A percentile compares a stretch with the other conserved stretches of the same genome.
Conservation (phyloP, 1,140 invertebrate genomes). For the Drosophila murphyi region DNA sequence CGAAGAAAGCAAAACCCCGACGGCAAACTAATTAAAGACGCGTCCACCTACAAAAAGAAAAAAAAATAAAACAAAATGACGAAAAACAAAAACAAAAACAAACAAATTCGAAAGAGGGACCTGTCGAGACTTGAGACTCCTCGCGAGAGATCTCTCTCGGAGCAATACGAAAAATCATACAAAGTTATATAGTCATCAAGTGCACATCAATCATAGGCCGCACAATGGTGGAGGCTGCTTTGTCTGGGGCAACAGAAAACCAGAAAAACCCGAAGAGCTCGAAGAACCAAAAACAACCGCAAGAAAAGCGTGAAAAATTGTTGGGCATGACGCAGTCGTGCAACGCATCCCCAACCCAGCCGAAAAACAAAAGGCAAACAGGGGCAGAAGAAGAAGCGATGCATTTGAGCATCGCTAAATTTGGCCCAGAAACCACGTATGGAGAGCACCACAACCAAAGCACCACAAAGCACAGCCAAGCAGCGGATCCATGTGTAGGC, state of each 20-base stretch:
- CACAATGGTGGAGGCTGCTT: constrained; percentile 52
- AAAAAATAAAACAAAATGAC: too few relatives aligned
- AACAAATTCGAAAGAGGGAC: constrained; percentile 3
- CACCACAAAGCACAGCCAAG: constrained; percentile 5
- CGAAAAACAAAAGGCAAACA: constrained; percentile 14
- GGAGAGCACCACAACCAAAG: constrained; percentile 5
- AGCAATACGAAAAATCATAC: constrained; percentile 71
- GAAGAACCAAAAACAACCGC: constrained; percentile 30
- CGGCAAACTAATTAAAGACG: constrained; percentile 76
- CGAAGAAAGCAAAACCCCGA: constrained; percentile 24
- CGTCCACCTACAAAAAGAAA: constrained; percentile 70
- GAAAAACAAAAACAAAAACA: background rate
- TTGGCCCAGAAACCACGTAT: constrained; percentile 57
- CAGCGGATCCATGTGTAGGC: constrained; percentile 65
- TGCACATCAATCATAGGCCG: constrained; percentile 80
- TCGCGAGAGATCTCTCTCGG: constrained; percentile 12
- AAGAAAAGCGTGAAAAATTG: constrained; percentile 82
- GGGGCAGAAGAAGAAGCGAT: constrained; percentile 27
- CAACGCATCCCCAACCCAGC: constrained; percentile 50
- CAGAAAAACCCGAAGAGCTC: background rate
- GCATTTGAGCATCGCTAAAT: constrained; percentile 75
- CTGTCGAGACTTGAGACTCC: constrained; percentile 8
- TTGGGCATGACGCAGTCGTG: constrained; percentile 73
- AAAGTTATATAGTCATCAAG: constrained; percentile 82
- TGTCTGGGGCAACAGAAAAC: constrained; percentile 25